Base-by-base conservation (phyloP, 2,797 vertebrate genomes). In the Pempheris klunzingeri region DNA sequence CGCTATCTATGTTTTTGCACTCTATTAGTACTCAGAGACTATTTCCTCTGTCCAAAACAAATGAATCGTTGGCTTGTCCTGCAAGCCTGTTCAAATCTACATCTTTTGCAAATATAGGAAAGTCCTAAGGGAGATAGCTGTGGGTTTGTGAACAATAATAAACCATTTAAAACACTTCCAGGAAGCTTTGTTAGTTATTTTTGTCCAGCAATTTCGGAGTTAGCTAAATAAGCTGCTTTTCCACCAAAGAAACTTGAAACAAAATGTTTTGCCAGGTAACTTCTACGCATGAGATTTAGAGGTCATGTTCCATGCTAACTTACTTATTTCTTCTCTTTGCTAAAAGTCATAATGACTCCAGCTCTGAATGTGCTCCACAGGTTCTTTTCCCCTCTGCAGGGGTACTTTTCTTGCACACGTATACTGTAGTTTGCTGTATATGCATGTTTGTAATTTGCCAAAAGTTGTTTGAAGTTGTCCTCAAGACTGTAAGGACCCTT, bases 161-260 rank as follows among this genome's bases (percentile, higher is more conserved):
- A 64, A 22, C 49, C 47, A 59, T 78, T 80, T 77, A 13, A 34
- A 57, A 70, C 26, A 78, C 44, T 73, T 78, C 26, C 54, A 80
- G 34, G 24, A 77, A 78, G 38, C 14, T 65, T 20, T 18, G 3
- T 71, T 77, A 24, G 46, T 28, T 65, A 54, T 68, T 71, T 77
- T 64, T 66, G 20, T 55, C 20, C 15, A 58, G 26, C 20, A 50
- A 71, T 52, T 73, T 36, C 66, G 70, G 30, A 60, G 58, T 69
- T 43, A 70, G 70, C 26, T 39, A 59, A 15, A 59, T 24, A 53
- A 68, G 70, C 81, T 85, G 82, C 78, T 88, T 90, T 85, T 69
- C 72, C 28, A 80, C 86, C 86, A 92, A 87, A 91, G 82, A 90
- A 90, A 89, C 81, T 73, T 89, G 80, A 90, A 90, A 69, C 30